Percentiles rank a stretch among this genome's conserved stretches.
Evolutionary conservation across 2,113 vertebrate species (phyloP).

Genomic region (Speoplatyrhinus poulsoni): DNA sequence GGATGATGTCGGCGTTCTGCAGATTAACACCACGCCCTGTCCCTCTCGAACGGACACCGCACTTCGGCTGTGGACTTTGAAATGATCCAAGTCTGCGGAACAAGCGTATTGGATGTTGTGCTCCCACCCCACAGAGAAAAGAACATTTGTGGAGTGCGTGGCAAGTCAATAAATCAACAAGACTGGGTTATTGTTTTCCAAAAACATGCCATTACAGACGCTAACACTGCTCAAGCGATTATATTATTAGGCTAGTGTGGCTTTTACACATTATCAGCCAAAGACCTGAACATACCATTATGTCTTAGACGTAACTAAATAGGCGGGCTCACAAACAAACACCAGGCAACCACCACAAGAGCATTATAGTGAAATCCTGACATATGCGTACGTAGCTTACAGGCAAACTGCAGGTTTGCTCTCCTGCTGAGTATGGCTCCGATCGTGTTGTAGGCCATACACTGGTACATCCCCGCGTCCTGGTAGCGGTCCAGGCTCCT

Average conservation of each 20-base stretch:
- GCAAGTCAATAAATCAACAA: no score
- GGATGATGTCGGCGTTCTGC: constrained; percentile 84
- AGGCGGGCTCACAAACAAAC: neutral
- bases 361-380: constrained; percentile 7
- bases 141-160: no score
- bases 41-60: constrained; percentile 91
- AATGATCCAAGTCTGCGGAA: constrained; percentile 84
- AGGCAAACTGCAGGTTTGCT: constrained; percentile 92
- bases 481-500: constrained; percentile 86
- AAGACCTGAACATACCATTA: neutral
- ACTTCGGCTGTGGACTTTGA: constrained; percentile 85
- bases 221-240: neutral
- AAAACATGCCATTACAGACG: neutral
- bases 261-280: neutral
- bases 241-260: neutral
- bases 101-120: neutral
- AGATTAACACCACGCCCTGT: constrained; percentile 94
- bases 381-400: constrained; percentile 77
- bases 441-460: constrained; percentile 90
- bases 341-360: no score
- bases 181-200: no score
- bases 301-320: neutral
- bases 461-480: constrained; percentile 91
- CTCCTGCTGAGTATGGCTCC: constrained; percentile 91
- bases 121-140: no score